Evolutionary conservation across 1,140 invertebrate species (phyloP).

Genomic region (Caerostris extrusa): DNA sequence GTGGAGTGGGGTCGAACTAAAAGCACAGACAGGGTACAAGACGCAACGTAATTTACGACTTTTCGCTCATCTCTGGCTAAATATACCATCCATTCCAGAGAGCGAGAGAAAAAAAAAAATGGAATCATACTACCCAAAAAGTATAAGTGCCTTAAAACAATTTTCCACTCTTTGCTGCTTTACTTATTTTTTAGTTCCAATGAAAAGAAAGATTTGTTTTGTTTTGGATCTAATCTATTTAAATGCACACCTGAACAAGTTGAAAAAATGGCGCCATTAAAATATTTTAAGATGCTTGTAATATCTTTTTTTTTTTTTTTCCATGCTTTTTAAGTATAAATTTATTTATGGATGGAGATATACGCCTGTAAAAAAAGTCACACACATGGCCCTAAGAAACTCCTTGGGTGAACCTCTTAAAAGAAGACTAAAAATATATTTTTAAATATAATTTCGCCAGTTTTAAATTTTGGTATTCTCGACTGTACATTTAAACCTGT

Average conservation of each 20-base stretch:
- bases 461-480: too few species aligned
- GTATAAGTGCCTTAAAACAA: slow-evolving; percentile 13
- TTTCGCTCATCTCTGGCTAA: slow-evolving; percentile 24
- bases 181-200: not conserved
- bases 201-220: not conserved
- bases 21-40: not conserved
- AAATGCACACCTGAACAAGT: not conserved
- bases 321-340: too few species aligned
- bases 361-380: too few species aligned
- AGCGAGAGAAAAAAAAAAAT: not conserved
- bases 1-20: not conserved
- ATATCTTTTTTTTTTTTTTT: too few species aligned
- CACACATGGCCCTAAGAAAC: too few species aligned
- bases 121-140: not conserved
- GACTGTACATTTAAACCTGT: too few species aligned
- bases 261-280: not conserved
- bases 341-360: too few species aligned
- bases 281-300: too few species aligned
- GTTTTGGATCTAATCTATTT: not conserved
- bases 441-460: too few species aligned
- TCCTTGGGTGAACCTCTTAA: too few species aligned
- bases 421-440: too few species aligned
- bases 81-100: slow-evolving; percentile 19
- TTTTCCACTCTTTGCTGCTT: not conserved
- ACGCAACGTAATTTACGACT: slow-evolving; percentile 42